Evolutionary conservation across 2,113 vertebrate species (phyloP), one percentile per base, ranked within the genome.

Genomic region (Sturnira hondurensis): DNA sequence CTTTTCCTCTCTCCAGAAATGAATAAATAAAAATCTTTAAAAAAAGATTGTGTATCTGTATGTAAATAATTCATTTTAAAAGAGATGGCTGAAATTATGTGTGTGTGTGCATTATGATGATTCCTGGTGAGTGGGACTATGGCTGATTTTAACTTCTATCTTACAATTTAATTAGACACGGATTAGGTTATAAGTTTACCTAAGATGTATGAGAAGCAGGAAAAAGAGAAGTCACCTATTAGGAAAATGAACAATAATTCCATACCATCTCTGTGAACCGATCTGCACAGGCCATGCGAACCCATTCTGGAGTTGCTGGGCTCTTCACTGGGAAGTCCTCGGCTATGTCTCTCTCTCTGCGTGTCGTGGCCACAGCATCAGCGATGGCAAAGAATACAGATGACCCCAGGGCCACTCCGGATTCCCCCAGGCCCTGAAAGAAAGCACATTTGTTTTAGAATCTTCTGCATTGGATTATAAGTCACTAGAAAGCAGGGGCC

Each of bases 41-140:
- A 61, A 61, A 61, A 99, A 99, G 99, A 99, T 99, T 99, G 99
- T 99, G 98, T 99, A 99, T 99, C 98, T 99, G 99, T 99, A 99
- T 98, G 99, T 99, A 99, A 98, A 98, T 98, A 97, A 98, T 98
- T 98, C 98, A 99, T 99, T 98, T 28, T 11, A 3, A 50, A 19
- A 77, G 33, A 77, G 28, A 77, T 12, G 74, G 28, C 50, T 77
- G 45, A 77, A 77, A n/a, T 9, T 47, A 45, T 50, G 28, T 50
- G 28, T 50, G 45, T 50, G 31, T 74, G 26, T 54, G 8, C 5
- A 26, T 83, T 45, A 74, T 36, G 13, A 36, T 77, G 58, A 70
- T 83, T 73, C 54, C 54, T 65, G 45, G 11, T 85, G 54, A 84
- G 63, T 73, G 20, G 45, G 31, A 33, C 73, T 89, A 76, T 24